Evolutionary conservation across 1,140 invertebrate genomes (phyloP).

Genomic region (Megathymus violae): DNA sequence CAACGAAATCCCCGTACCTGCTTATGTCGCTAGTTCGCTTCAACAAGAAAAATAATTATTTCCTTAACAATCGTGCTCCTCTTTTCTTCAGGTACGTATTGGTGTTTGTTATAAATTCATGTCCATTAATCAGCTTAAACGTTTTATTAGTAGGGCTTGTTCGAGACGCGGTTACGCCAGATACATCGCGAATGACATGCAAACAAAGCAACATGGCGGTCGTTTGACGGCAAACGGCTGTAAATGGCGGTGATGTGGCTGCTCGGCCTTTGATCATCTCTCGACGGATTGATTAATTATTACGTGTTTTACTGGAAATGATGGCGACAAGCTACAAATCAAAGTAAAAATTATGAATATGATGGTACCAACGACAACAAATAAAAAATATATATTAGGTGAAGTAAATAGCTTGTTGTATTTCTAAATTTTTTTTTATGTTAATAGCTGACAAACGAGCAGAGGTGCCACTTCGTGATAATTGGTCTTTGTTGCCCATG

Average conservation of each 20-base stretch:
- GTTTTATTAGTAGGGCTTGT: constrained; percentile 56
- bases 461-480: too few species aligned
- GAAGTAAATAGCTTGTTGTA: too few species aligned
- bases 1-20: too few species aligned
- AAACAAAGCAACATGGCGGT: constrained; percentile 56
- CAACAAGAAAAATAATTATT: too few species aligned
- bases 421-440: too few species aligned
- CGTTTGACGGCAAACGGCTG: constrained; percentile 44
- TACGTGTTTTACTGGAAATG: constrained; percentile 11
- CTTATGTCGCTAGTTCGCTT: too few species aligned
- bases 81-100: neutral
- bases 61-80: too few species aligned
- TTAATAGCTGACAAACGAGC: too few species aligned
- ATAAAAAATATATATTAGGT: constrained; percentile 15
- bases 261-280: neutral
- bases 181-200: constrained; percentile 48
- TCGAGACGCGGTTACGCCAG: constrained; percentile 52
- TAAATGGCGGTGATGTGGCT: constrained; percentile 54
- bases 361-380: constrained; percentile 1
- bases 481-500: too few species aligned
- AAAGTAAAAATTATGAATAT: constrained; percentile 13
- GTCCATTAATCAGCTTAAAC: constrained; percentile 60
- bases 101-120: neutral
- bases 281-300: constrained; percentile 31
- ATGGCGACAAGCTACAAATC: constrained; percentile 9